phyloP scores from a whole-genome alignment of 2,113 vertebrate genomes.

The Phalacrocorax brasilianus region DNA sequence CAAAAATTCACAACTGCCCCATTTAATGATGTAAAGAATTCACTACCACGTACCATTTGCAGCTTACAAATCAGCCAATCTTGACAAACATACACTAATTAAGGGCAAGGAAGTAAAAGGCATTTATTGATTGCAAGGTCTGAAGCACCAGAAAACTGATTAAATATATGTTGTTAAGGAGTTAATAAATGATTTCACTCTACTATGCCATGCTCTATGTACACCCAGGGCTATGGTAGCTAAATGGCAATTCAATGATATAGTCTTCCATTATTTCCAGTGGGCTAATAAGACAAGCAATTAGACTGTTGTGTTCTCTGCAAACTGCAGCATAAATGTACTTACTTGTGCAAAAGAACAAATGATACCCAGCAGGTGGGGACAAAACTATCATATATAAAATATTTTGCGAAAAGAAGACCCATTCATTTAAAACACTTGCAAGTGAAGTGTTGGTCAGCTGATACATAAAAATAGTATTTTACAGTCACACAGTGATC shows the following conservation, averaged over 20 bases:
- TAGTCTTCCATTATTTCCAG: constrained; percentile 22
- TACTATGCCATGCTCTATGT: not conserved
- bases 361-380: not conserved
- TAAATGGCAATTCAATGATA: constrained; percentile 17
- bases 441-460: not conserved
- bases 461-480: not conserved
- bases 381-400: not conserved
- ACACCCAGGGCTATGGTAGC: not conserved
- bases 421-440: not conserved
- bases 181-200: constrained; percentile 63
- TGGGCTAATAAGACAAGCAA: not conserved
- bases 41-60: not conserved
- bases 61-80: constrained; percentile 23
- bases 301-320: not conserved
- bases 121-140: constrained; percentile 62
- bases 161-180: constrained; percentile 64
- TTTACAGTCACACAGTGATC: not conserved
- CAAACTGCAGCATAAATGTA: not conserved
- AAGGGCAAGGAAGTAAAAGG: constrained; percentile 60
- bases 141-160: constrained; percentile 64
- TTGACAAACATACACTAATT: constrained; percentile 65
- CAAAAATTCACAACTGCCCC: constrained; percentile 20
- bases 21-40: constrained; percentile 36
- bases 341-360: not conserved
- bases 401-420: not conserved